Evolutionary conservation across 2,113 vertebrate genomes (phyloP).

Genomic region (Rhegmatorhina hoffmannsi): DNA sequence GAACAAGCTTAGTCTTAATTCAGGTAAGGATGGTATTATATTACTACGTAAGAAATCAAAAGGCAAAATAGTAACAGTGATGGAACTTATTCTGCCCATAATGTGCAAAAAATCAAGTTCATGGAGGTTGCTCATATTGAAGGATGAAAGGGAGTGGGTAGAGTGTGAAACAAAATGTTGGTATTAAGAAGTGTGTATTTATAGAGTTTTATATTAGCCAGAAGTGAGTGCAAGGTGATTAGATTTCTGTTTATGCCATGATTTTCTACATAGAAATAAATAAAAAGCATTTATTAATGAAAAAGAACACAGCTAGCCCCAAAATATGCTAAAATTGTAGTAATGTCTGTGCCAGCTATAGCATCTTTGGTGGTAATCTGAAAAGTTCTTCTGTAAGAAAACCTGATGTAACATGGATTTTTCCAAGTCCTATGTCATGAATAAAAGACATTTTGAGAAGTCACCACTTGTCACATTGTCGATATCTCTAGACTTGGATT

Average conservation of each 20-base stretch:
- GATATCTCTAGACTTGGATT: neutral
- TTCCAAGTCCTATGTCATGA: neutral
- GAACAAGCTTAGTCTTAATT: slow-evolving; percentile 55
- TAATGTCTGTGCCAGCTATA: neutral
- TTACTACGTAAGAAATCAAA: slow-evolving; percentile 38
- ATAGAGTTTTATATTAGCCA: neutral
- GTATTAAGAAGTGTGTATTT: neutral
- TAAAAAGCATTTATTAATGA: neutral
- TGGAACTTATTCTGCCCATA: neutral
- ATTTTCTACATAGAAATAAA: neutral
- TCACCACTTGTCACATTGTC: neutral
- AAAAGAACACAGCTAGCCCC: neutral
- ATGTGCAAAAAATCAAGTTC: neutral
- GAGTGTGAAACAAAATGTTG: slow-evolving; percentile 2
- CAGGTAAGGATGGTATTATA: slow-evolving; percentile 64
- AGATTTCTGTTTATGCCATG: neutral
- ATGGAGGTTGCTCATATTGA: neutral
- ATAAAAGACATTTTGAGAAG: neutral
- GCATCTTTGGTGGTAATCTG: slow-evolving; percentile 53
- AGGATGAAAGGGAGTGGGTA: neutral
- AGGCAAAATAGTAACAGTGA: neutral
- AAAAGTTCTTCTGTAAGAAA: slow-evolving; percentile 46
- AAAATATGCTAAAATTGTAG: neutral
- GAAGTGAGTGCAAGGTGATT: neutral
- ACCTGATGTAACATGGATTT: neutral